These are phyloP conservation scores for Pteropus rufus DNA, from an alignment of 2,797 vertebrate genomes.

Conservation along the genomic window DNA sequence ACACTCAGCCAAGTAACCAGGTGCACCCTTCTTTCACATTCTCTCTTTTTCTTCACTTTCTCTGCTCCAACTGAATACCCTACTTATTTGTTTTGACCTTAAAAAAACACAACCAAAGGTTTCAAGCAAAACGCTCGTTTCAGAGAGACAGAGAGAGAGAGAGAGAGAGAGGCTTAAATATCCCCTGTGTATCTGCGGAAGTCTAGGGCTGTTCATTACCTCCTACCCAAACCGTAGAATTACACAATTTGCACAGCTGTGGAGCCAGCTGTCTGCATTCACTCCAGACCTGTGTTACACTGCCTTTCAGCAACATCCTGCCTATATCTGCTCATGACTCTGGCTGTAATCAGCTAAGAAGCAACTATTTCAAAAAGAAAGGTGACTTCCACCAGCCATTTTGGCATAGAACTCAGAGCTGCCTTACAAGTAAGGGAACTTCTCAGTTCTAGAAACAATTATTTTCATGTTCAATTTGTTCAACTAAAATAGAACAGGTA, in stretches of 20 bases:
- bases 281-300: neutral
- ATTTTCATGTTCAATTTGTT: neutral
- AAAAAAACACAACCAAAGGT: neutral
- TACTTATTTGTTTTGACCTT: constrained; percentile 32
- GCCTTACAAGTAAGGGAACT: neutral
- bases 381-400: neutral
- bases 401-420: neutral
- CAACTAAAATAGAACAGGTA: neutral
- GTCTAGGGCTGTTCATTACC: neutral
- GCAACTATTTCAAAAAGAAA: neutral
- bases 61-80: neutral
- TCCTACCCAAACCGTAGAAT: constrained; percentile 35
- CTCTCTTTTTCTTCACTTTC: neutral
- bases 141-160: neutral
- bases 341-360: neutral
- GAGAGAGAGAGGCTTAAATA: neutral
- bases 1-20: neutral
- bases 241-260: constrained; percentile 42
- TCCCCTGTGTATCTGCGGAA: neutral
- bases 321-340: neutral
- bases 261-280: constrained; percentile 9
- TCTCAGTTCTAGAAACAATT: neutral
- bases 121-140: constrained; percentile 25
- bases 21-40: neutral
- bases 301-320: neutral